Conservation (phyloP, 2,888 invertebrate genomes). For the Epinotia ramella region DNA sequence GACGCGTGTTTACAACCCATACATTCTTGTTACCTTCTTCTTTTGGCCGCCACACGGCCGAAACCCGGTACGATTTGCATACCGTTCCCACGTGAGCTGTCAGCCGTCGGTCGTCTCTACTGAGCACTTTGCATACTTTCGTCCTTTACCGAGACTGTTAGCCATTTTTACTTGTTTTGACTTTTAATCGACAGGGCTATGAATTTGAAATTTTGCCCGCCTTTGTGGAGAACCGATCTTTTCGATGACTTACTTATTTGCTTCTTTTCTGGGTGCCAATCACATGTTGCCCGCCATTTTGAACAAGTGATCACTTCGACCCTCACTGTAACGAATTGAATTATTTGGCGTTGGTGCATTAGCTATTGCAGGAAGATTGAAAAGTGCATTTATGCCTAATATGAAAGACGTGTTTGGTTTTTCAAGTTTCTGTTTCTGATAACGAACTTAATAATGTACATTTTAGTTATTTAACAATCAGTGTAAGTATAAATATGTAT, state of each 20-base stretch:
- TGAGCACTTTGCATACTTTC: conserved; percentile 55
- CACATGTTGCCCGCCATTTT: background rate
- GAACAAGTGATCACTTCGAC: background rate
- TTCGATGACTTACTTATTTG: conserved; percentile 12
- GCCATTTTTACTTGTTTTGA: conserved; percentile 51
- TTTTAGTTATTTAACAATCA: too few relatives aligned
- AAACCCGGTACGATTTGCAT: conserved; percentile 72
- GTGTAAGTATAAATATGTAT: too few relatives aligned
- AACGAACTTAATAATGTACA: too few relatives aligned
- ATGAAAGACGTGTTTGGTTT: too few relatives aligned
- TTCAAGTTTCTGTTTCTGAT: too few relatives aligned
- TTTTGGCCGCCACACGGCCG: conserved; percentile 57
- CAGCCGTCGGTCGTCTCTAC: conserved; percentile 58
- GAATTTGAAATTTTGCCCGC: conserved; percentile 35
- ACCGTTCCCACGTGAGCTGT: conserved; percentile 72
- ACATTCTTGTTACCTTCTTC: conserved; percentile 21
- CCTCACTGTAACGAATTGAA: background rate
- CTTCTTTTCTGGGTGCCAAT: conserved; percentile 1
- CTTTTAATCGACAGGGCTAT: conserved; percentile 46
- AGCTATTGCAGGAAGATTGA: background rate
- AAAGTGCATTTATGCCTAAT: background rate
- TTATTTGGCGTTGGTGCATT: background rate
- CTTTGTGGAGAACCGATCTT: conserved; percentile 33
- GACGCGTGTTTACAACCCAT: background rate
- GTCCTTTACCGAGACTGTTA: conserved; percentile 55